phyloP scores from a whole-genome alignment of 2,113 vertebrate species.

The Limnothrissa miodon region DNA sequence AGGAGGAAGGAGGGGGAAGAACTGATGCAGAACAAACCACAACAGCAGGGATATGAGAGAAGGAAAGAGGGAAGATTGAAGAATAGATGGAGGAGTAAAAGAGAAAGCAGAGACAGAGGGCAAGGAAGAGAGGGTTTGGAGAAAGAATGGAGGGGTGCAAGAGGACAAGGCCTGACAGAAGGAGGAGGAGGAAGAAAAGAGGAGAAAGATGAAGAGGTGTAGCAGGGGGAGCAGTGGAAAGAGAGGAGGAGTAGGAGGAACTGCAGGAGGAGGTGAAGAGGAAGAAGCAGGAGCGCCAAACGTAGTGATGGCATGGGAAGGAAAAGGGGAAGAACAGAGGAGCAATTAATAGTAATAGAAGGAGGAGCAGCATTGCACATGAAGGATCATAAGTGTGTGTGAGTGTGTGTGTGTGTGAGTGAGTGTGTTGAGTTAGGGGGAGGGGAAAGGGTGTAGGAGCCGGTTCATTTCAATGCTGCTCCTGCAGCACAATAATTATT shows the following conservation, averaged over 20 bases:
- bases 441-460: conserved; percentile 31
- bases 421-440: background rate
- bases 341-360: too few species aligned
- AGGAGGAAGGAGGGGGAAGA: background rate
- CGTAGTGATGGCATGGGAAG: too few species aligned
- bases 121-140: conserved; percentile 20
- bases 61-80: conserved; percentile 40
- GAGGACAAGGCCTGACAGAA: conserved; percentile 22
- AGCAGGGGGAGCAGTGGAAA: conserved; percentile 11
- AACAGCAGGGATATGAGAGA: conserved; percentile 32
- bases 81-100: conserved; percentile 14
- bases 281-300: background rate
- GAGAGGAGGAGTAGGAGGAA: conserved; percentile 29
- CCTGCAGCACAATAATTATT: conserved; percentile 81
- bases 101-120: conserved; percentile 32
- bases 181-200: conserved; percentile 17
- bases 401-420: too few species aligned
- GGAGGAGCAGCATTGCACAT: background rate
- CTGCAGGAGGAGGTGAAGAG: background rate
- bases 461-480: conserved; percentile 81
- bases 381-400: too few species aligned
- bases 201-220: conserved; percentile 27
- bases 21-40: conserved; percentile 45
- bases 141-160: conserved; percentile 18
- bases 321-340: background rate